Evolutionary conservation across 2,113 vertebrate species (phyloP).

Genomic region (Taxidea taxus): DNA sequence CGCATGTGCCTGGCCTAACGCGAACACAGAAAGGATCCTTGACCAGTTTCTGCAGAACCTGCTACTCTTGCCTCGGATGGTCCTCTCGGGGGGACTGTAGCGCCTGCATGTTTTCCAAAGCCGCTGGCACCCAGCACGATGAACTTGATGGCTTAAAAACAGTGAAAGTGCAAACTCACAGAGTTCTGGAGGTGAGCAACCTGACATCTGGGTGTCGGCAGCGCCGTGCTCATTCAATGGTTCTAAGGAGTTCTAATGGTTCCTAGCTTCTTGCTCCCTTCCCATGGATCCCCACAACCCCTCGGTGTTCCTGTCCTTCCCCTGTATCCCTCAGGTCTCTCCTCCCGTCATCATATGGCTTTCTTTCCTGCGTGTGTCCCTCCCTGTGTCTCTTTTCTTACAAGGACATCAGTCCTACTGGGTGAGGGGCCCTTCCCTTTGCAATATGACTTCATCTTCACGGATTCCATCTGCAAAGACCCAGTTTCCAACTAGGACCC

Average conservation of each 20-base stretch:
- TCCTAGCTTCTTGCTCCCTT: not conserved
- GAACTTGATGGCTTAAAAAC: not conserved
- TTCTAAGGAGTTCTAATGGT: not conserved
- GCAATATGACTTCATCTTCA: not conserved
- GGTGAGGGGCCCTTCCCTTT: not conserved
- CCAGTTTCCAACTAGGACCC: not conserved
- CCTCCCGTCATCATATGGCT: not conserved
- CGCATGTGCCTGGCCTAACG: not conserved
- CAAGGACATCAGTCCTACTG: not conserved
- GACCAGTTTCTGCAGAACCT: not conserved
- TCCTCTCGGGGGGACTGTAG: accelerated
- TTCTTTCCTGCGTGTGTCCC: not conserved
- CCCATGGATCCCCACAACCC: accelerated
- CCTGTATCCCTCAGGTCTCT: not conserved
- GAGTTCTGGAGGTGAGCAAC: not conserved
- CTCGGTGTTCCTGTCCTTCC: too few relatives aligned
- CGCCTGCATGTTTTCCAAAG: accelerated
- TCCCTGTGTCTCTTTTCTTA: not conserved
- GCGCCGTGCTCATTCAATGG: accelerated
- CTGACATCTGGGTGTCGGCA: not conserved
- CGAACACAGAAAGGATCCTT: not conserved
- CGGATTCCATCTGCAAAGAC: too few relatives aligned
- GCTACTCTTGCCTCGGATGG: too few relatives aligned
- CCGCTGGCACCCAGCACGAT: accelerated
- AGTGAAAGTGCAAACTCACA: accelerated